Base-by-base conservation (phyloP, 1,140 invertebrate genomes). In the Caenorhabditis inopinata region DNA sequence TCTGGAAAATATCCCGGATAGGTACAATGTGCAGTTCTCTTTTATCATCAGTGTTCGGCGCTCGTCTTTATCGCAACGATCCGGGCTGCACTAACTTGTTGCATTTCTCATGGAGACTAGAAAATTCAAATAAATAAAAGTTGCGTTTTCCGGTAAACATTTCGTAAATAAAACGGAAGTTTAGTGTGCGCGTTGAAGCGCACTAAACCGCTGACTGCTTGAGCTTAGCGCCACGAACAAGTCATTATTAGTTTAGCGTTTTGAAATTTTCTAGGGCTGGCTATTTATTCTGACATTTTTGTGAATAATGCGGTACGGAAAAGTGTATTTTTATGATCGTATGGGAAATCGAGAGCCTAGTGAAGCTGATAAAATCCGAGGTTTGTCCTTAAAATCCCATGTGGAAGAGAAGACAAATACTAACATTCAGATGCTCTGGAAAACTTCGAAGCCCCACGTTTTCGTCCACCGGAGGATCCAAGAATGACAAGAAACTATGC, bases 261-360 rank as follows among this genome's bases (percentile, higher is more conserved):
- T 68, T 68, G 4, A 29, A 68, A 68, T 68, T 68, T 68, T 68
- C 32, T 68, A 68, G 58, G 58, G 23, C n/a, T 12, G 29, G 21
- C 32, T 38, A 18, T 58, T 58, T 58, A 23, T 11, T 32, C 16
- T 12, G 21, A 29, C n/a, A 16, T n/a, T 11, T 32, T 38, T 38
- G 21, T 11, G 21, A 68, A 38, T 68, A 7, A 80, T 80, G 79
- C 68, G 79, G 21, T 80, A 80, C 35, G 79, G 79, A 27, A 80
- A 80, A 53, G 79, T 80, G 23, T 80, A 80, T 53, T 80, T 74
- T 25, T 80, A 80, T 51, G 79, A 80, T 46, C 45, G 79, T 25
- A 80, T 80, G 79, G 79, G 79, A 11, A 80, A 80, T 73, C 45
- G 79, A 51, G 79, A 80, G 29, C 79, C 79, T 2, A 80, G 23